Conservation (phyloP, 2,113 vertebrate species). For the Otus sunia region DNA sequence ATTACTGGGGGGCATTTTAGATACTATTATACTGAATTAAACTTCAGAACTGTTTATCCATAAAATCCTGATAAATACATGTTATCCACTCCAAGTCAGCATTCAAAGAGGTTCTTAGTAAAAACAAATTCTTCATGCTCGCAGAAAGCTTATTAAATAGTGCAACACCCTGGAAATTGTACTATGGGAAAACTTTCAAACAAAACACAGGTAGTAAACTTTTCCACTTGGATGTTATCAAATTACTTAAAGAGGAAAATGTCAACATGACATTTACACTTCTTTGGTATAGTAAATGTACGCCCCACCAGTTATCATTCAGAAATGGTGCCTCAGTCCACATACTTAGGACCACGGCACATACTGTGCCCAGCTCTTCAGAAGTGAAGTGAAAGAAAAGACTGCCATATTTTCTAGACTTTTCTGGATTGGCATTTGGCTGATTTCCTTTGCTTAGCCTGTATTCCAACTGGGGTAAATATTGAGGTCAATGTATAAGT, state of each 20-base stretch:
- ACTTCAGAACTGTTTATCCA: not conserved
- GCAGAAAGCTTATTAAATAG: not conserved
- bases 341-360: not conserved
- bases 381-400: not conserved
- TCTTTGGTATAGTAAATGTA: not conserved
- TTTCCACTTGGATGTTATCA: not conserved
- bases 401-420: not conserved
- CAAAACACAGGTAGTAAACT: not conserved
- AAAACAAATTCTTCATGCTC: not conserved
- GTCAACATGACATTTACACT: not conserved
- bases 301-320: not conserved
- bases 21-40: not conserved
- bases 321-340: not conserved
- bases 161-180: not conserved
- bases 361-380: not conserved
- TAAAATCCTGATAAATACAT: not conserved
- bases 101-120: not conserved
- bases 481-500: not conserved
- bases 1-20: not conserved
- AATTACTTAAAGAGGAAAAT: not conserved
- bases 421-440: not conserved
- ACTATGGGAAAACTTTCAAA: not conserved
- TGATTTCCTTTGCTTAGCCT: not conserved
- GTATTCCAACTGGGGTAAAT: not conserved
- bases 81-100: not conserved